Percentiles rank a stretch among this genome's conserved stretches.
phyloP scores from a whole-genome alignment of 2,888 invertebrate genomes.

The Germaria angustata region DNA sequence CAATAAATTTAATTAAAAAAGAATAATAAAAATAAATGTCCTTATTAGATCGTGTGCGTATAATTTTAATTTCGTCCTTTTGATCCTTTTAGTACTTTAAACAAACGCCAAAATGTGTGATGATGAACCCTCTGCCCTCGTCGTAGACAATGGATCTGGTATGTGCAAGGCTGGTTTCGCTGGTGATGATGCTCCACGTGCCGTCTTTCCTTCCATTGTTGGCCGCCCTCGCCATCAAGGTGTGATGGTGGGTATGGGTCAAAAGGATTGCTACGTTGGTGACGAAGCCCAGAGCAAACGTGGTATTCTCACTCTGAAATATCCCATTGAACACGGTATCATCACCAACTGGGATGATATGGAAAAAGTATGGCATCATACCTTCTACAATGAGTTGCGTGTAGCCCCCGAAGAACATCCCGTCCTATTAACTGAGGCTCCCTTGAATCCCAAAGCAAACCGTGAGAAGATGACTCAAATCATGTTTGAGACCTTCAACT shows the following conservation, averaged over 20 bases:
- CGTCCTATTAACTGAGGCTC: constrained; percentile 92
- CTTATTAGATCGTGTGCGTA: constrained; percentile 8
- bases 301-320: constrained; percentile 97
- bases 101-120: constrained; percentile 86
- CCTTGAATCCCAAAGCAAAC: constrained; percentile 93
- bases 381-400: constrained; percentile 98
- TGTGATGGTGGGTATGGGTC: constrained; percentile 99
- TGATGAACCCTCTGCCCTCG: constrained; percentile 95
- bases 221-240: constrained; percentile 96
- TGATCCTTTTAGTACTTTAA: constrained; percentile 52
- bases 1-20: not conserved
- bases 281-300: constrained; percentile 98
- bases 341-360: constrained; percentile 99
- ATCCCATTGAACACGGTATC: constrained; percentile 98
- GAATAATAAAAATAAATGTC: constrained; percentile 11
- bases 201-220: constrained; percentile 95
- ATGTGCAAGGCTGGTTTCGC: constrained; percentile 99
- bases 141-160: constrained; percentile 98
- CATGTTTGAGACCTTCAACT: constrained; percentile 96
- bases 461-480: constrained; percentile 96
- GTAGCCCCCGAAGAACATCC: constrained; percentile 97
- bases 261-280: constrained; percentile 97
- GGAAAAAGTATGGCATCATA: constrained; percentile 99
- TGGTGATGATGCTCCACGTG: constrained; percentile 96
- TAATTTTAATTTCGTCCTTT: constrained; percentile 30